Percentiles rank a stretch among this genome's conserved stretches.
phyloP scores from a whole-genome alignment of 2,113 vertebrate genomes.

The Chaetura pelagica region DNA sequence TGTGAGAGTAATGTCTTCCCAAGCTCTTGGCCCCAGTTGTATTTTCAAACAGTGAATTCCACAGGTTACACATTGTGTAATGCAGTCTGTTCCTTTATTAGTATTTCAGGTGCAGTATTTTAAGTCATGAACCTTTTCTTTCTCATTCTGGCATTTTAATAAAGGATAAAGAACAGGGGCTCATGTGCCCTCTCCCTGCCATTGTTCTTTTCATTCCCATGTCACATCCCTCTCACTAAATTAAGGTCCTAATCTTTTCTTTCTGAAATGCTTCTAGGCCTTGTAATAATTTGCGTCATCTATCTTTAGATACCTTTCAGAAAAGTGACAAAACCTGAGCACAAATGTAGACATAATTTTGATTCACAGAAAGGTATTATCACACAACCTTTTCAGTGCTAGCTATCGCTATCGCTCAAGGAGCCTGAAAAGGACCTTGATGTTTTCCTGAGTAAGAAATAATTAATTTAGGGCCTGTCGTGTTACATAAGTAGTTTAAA shows the following conservation, averaged over 20 bases:
- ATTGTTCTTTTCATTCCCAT: constrained; percentile 33
- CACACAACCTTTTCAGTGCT: background rate
- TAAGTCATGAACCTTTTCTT: constrained; percentile 17
- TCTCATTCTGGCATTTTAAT: constrained; percentile 11
- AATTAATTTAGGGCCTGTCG: constrained; percentile 31
- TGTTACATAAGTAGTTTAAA: constrained; percentile 51
- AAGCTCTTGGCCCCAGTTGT: background rate
- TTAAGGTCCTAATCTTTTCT: constrained; percentile 20
- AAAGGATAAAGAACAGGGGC: background rate
- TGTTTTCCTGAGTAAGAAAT: constrained; percentile 45
- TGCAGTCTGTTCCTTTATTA: background rate
- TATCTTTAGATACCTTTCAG: constrained; percentile 29
- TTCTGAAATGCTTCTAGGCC: constrained; percentile 1
- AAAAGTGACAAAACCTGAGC: constrained; percentile 34
- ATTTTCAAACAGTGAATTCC: constrained; percentile 36
- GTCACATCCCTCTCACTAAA: constrained; percentile 20
- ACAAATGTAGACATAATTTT: background rate
- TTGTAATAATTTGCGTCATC: constrained; percentile 35
- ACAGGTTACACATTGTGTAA: background rate
- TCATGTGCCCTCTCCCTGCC: background rate
- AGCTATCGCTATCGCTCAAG: background rate
- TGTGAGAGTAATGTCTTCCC: constrained; percentile 43
- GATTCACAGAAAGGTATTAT: background rate
- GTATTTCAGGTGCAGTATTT: constrained; percentile 23
- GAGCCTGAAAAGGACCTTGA: constrained; percentile 17